Conservation (phyloP, 92 coral and sea anemone species). For the Epizoanthus fatuus region DNA sequence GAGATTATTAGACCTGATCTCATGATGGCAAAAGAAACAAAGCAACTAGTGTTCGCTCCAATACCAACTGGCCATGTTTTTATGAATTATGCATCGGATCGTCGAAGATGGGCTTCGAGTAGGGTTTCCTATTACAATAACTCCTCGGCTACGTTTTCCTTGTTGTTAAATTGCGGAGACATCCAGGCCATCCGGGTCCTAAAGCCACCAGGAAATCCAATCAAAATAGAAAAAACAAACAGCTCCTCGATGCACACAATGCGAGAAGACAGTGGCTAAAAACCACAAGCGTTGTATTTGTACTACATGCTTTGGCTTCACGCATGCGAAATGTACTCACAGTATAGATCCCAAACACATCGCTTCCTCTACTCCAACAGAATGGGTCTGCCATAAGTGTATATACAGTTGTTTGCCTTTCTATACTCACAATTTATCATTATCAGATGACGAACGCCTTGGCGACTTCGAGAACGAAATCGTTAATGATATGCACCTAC, state of each 20-base stretch:
- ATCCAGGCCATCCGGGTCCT: not conserved
- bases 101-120: conserved; percentile 15
- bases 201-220: not conserved
- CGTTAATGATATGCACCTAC: not conserved
- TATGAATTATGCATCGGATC: not conserved
- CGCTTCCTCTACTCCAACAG: not conserved
- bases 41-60: not conserved
- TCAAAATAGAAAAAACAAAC: not conserved
- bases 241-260: not conserved
- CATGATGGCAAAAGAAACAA: too few relatives aligned
- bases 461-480: not conserved
- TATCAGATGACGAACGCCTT: not conserved
- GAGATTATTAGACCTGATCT: too few relatives aligned
- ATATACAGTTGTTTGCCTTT: not conserved
- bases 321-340: conserved; percentile 16
- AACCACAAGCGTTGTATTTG: conserved; percentile 10
- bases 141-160: conserved; percentile 12
- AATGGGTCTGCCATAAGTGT: not conserved
- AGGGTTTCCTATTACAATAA: conserved; percentile 23
- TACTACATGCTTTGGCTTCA: not conserved
- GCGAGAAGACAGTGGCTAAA: conserved; percentile 1
- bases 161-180: not conserved
- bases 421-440: not conserved
- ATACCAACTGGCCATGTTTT: not conserved
- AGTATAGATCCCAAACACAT: not conserved